These are phyloP conservation scores for Luffia ferchaultella DNA, from an alignment of 2,888 invertebrate genomes.

Conservation along the genomic window DNA sequence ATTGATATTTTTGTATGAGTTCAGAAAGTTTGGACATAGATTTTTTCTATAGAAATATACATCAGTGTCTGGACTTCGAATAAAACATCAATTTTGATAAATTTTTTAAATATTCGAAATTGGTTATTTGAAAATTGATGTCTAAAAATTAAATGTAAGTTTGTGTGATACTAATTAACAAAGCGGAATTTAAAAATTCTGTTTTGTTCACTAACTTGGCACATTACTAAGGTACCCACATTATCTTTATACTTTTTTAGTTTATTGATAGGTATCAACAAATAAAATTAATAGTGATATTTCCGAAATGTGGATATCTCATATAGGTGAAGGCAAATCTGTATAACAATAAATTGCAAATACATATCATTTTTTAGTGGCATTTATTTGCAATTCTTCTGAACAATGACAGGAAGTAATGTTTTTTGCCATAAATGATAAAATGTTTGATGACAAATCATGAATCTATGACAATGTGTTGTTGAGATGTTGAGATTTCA, in stretches of 20 bases:
- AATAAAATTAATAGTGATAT: not conserved
- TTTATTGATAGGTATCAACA: too few relatives aligned
- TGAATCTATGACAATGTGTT: too few relatives aligned
- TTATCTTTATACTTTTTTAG: not conserved
- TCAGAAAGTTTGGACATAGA: too few relatives aligned
- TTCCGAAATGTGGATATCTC: not conserved
- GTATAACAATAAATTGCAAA: too few relatives aligned
- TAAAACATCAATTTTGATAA: not conserved
- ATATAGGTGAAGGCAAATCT: not conserved
- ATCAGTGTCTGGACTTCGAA: not conserved
- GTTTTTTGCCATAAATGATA: too few relatives aligned
- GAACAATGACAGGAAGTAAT: too few relatives aligned
- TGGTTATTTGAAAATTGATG: not conserved
- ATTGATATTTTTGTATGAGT: not conserved
- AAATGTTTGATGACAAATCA: too few relatives aligned
- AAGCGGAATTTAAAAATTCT: not conserved
- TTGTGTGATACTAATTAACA: not conserved
- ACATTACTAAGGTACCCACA: not conserved
- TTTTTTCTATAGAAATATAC: not conserved
- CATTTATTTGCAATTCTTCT: too few relatives aligned
- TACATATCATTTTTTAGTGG: constrained; percentile 20
- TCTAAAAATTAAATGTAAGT: not conserved
- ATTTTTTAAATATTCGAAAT: not conserved
- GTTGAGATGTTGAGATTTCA: too few relatives aligned
- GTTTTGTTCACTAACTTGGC: not conserved